Percentiles rank a stretch among this genome's conserved stretches.
These are phyloP conservation scores for Pollenia angustigena DNA, from an alignment of 2,888 invertebrate genomes.

Conservation along the genomic window DNA sequence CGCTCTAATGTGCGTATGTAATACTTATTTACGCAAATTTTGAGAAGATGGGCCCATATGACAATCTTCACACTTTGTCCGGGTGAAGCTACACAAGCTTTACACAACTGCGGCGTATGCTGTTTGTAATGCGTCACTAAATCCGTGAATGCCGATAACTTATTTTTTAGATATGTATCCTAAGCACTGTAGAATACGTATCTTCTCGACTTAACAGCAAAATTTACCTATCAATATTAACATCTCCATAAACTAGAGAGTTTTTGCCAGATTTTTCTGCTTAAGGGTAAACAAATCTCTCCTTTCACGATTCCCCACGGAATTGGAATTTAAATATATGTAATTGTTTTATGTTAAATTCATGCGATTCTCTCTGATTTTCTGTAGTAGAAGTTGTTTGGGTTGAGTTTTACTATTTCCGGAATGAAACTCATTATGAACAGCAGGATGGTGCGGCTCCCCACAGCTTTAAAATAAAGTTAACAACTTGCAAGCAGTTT, in stretches of 20 bases:
- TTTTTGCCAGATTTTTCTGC: too few species aligned
- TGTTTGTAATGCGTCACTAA: conserved; percentile 65
- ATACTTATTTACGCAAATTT: too few species aligned
- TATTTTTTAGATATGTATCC: background rate
- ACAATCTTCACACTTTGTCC: too few species aligned
- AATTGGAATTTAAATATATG: too few species aligned
- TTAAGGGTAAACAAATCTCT: too few species aligned
- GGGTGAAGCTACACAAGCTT: too few species aligned
- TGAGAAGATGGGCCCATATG: too few species aligned
- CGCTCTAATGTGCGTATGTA: too few species aligned
- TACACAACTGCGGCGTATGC: conserved; percentile 68
- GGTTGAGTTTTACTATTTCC: background rate
- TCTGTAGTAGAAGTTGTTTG: background rate
- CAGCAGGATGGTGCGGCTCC: conserved; percentile 33
- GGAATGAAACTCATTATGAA: conserved; percentile 39
- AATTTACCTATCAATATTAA: conserved; percentile 45
- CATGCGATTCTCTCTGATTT: too few species aligned
- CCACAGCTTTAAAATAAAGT: conserved; percentile 25
- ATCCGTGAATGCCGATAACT: conserved; percentile 62
- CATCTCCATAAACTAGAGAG: conserved; percentile 58
- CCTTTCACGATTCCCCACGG: too few species aligned
- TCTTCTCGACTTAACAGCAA: conserved; percentile 63
- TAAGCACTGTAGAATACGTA: too few species aligned
- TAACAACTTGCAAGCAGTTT: conserved; percentile 23
- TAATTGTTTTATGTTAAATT: too few species aligned